These are phyloP conservation scores for Hypsopygia costalis DNA, from an alignment of 2,888 invertebrate genomes.

Conservation along the genomic window DNA sequence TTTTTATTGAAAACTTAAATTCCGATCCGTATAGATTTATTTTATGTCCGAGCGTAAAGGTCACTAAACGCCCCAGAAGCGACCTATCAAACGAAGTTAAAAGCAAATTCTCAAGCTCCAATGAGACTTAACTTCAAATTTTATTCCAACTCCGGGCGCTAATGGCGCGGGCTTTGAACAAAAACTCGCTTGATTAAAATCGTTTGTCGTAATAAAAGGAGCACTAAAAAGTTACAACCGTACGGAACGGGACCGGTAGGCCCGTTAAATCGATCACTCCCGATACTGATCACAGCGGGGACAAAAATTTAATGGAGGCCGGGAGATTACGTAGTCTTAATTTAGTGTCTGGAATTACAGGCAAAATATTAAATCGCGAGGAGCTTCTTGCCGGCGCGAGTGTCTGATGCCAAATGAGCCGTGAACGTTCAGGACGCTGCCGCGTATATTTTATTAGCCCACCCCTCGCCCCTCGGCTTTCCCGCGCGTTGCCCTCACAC, in stretches of 20 bases:
- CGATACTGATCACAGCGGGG: slow-evolving; percentile 63
- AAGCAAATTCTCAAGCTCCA: slow-evolving; percentile 66
- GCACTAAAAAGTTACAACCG: slow-evolving; percentile 77
- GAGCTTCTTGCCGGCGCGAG: slow-evolving; percentile 36
- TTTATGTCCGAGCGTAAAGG: slow-evolving; percentile 37
- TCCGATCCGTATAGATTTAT: slow-evolving; percentile 34
- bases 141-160: slow-evolving; percentile 67
- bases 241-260: slow-evolving; percentile 68
- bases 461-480: slow-evolving; percentile 22
- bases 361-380: slow-evolving; percentile 57
- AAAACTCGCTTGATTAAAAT: slow-evolving; percentile 80
- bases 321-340: slow-evolving; percentile 57
- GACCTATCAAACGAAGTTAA: slow-evolving; percentile 66
- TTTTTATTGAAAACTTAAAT: slow-evolving; percentile 32
- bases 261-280: slow-evolving; percentile 73
- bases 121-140: slow-evolving; percentile 66
- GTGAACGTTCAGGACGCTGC: slow-evolving; percentile 42
- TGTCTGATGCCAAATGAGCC: slow-evolving; percentile 56
- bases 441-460: slow-evolving; percentile 58
- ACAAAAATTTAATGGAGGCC: slow-evolving; percentile 66
- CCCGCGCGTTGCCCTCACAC: slow-evolving; percentile 22
- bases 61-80: slow-evolving; percentile 34
- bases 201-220: slow-evolving; percentile 79
- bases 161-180: slow-evolving; percentile 68
- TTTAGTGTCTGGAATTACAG: slow-evolving; percentile 53